These are phyloP conservation scores for Scaptomyza polygonia DNA, from an alignment of 2,888 invertebrate genomes.

Conservation along the genomic window DNA sequence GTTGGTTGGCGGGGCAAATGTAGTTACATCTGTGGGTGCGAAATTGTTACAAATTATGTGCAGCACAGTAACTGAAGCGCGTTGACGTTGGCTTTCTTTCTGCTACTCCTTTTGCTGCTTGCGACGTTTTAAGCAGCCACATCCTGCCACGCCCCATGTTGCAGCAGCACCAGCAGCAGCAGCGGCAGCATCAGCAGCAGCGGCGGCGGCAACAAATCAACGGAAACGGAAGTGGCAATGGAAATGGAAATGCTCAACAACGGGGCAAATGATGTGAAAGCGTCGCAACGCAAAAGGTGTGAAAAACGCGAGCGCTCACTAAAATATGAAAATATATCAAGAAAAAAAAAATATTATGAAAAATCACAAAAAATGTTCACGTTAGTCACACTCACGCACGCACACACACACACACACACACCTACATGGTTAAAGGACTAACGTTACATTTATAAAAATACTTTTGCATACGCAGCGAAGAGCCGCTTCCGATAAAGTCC, in stretches of 20 bases:
- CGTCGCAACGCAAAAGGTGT: conserved; percentile 60
- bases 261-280: conserved; percentile 70
- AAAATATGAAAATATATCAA: conserved; percentile 9
- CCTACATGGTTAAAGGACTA: conserved; percentile 1
- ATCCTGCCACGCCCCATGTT: conserved; percentile 62
- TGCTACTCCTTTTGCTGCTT: conserved; percentile 62
- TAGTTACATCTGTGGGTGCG: conserved; percentile 39
- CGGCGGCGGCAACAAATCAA: conserved; percentile 71
- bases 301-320: conserved; percentile 49
- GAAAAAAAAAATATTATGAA: conserved; percentile 65
- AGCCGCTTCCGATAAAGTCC: conserved; percentile 22
- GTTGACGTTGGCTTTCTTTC: conserved; percentile 35
- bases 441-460: conserved; percentile 33
- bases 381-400: conserved; percentile 44
- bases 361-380: conserved; percentile 70
- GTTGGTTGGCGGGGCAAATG: background rate
- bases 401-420: conserved; percentile 8
- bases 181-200: conserved; percentile 10
- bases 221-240: conserved; percentile 80
- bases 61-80: conserved; percentile 53
- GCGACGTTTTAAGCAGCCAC: conserved; percentile 74
- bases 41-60: conserved; percentile 79
- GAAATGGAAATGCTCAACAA: conserved; percentile 74
- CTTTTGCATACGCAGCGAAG: conserved; percentile 35
- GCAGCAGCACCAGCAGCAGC: conserved; percentile 5